Evolutionary conservation across 2,797 vertebrate species (phyloP).

Genomic region (Limnodromus scolopaceus): DNA sequence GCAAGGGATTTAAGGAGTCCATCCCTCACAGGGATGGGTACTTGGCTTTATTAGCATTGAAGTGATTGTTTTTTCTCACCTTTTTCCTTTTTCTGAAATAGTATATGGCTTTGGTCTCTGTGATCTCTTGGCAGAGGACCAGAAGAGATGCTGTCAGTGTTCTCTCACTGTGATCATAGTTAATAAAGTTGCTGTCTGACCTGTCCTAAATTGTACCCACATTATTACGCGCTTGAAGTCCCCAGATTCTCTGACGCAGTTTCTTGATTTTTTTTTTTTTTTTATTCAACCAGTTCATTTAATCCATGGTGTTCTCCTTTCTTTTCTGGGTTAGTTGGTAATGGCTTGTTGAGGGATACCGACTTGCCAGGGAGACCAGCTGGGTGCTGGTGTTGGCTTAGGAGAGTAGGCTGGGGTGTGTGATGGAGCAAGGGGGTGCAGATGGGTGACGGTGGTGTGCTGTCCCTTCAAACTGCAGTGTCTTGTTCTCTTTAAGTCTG

Average conservation of each 20-base stretch:
- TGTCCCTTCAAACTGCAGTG: not conserved
- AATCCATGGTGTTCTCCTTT: not conserved
- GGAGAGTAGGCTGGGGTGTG: not conserved
- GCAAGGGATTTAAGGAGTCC: not conserved
- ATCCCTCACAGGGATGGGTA: not conserved
- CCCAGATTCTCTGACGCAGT: not conserved
- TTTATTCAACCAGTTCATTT: not conserved
- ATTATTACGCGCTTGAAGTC: not conserved
- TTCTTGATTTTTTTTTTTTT: not conserved
- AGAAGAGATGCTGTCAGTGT: not conserved
- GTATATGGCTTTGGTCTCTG: not conserved
- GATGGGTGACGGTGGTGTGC: not conserved
- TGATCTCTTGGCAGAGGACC: not conserved
- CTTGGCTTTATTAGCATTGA: not conserved
- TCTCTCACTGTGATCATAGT: not conserved
- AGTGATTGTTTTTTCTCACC: not conserved
- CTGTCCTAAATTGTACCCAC: not conserved
- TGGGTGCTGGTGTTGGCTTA: no score
- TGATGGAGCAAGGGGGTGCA: fast-evolving
- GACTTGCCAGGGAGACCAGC: not conserved
- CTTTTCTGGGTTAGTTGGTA: not conserved
- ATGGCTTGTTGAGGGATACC: not conserved
- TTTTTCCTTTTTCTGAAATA: not conserved
- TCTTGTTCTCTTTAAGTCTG: not conserved
- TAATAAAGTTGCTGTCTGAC: not conserved